A percentile compares a stretch with the other conserved stretches of the same genome.
These are phyloP conservation scores for Branchinecta sandiegonensis DNA, from an alignment of 2,888 invertebrate species.

Conservation along the genomic window DNA sequence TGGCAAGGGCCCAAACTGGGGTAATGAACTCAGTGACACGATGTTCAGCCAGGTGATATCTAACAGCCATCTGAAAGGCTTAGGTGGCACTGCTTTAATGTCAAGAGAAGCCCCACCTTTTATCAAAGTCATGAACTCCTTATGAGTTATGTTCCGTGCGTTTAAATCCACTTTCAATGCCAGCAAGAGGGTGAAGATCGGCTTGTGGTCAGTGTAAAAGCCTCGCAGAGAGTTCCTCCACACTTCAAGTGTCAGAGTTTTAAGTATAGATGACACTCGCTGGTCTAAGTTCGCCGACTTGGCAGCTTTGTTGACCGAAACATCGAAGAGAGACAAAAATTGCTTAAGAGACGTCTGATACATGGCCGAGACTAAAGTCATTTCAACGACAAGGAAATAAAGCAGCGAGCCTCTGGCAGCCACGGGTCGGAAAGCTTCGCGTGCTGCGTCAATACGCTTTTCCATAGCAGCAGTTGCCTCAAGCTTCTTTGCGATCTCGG, in stretches of 20 bases:
- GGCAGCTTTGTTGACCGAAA: constrained; percentile 52
- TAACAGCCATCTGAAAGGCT: constrained; percentile 86
- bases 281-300: constrained; percentile 52
- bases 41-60: constrained; percentile 93
- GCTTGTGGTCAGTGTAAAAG: constrained; percentile 82
- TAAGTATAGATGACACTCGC: constrained; percentile 71
- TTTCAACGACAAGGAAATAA: constrained; percentile 90
- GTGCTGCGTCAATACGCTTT: constrained; percentile 76
- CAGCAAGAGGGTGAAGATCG: constrained; percentile 79
- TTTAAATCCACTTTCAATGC: constrained; percentile 90
- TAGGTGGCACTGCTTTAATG: constrained; percentile 76
- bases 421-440: constrained; percentile 89
- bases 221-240: constrained; percentile 85
- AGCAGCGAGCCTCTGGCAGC: constrained; percentile 85
- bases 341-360: constrained; percentile 92
- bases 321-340: constrained; percentile 82
- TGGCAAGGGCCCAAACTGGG: constrained; percentile 61
- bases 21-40: constrained; percentile 75
- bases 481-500: constrained; percentile 86
- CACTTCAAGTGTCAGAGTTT: constrained; percentile 76
- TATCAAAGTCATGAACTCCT: constrained; percentile 86
- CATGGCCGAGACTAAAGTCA: constrained; percentile 92
- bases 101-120: constrained; percentile 92
- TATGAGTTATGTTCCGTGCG: constrained; percentile 60
- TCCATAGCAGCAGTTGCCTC: constrained; percentile 85